Conservation (phyloP, 1,140 invertebrate species). For the Lethocerus indicus region DNA sequence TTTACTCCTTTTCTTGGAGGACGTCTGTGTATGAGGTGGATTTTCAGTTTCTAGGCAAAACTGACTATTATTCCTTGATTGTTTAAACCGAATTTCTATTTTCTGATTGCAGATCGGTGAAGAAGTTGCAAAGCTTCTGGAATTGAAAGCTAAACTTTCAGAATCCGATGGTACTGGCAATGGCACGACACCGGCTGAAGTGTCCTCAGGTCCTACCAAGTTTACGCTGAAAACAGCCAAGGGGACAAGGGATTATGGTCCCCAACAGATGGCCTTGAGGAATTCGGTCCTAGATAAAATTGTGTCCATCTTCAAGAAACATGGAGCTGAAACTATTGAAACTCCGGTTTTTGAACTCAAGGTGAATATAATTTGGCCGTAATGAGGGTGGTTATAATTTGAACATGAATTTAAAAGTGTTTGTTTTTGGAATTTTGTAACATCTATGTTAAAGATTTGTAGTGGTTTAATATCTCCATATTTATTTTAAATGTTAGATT, state of each 20-base stretch:
- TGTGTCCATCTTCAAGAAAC: slow-evolving; percentile 78
- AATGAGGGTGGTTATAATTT: no score
- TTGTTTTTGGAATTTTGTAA: no score
- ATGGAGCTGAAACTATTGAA: slow-evolving; percentile 97
- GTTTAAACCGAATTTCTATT: not conserved
- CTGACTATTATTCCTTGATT: not conserved
- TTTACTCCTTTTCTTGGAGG: not conserved
- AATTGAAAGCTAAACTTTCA: slow-evolving; percentile 52
- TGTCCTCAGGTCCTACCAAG: no score
- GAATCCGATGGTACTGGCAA: no score
- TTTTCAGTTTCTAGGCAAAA: not conserved
- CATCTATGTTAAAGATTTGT: no score
- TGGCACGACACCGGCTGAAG: no score
- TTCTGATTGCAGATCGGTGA: slow-evolving; percentile 41
- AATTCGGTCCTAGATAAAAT: slow-evolving; percentile 82
- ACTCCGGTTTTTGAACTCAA: slow-evolving; percentile 98
- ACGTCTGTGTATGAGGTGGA: not conserved
- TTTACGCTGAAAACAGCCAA: slow-evolving; percentile 83
- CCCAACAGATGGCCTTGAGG: slow-evolving; percentile 85
- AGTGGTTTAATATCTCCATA: no score
- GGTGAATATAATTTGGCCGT: no score
- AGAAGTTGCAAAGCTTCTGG: slow-evolving; percentile 64
- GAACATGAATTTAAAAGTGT: no score
- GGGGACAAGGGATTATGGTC: slow-evolving; percentile 90
- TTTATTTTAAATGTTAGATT: no score